These are phyloP conservation scores for Sinocyclocheilus grahami DNA, from an alignment of 2,113 vertebrate genomes.

Conservation along the genomic window DNA sequence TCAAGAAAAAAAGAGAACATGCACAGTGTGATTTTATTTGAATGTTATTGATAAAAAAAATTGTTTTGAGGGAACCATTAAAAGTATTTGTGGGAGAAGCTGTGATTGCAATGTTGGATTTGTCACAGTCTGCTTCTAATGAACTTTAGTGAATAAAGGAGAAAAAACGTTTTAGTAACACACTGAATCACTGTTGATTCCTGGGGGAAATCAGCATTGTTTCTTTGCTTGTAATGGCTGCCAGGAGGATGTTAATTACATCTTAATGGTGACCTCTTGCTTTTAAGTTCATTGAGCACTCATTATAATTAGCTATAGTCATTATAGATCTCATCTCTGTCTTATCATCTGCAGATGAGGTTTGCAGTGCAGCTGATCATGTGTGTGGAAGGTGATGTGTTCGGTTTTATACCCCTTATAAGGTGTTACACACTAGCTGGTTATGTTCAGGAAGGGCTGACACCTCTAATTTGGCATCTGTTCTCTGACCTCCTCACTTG, in stretches of 20 bases:
- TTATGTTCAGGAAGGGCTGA: slow-evolving; percentile 29
- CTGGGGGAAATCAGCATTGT: slow-evolving; percentile 42
- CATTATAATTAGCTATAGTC: slow-evolving; percentile 14
- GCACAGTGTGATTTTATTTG: neutral
- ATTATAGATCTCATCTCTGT: slow-evolving; percentile 3
- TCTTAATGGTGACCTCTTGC: slow-evolving; percentile 12
- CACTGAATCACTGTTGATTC: neutral
- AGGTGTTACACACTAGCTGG: slow-evolving; percentile 2
- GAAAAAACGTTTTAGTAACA: neutral
- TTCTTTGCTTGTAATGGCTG: slow-evolving; percentile 31
- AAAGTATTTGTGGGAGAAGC: neutral
- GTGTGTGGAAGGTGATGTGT: neutral
- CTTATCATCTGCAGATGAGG: slow-evolving; percentile 9
- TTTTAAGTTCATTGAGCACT: slow-evolving; percentile 29
- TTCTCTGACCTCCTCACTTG: neutral
- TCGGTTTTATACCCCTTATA: neutral
- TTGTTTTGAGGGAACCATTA: neutral
- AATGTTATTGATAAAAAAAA: neutral
- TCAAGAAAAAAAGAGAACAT: neutral
- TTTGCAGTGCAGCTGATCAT: neutral
- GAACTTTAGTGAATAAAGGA: neutral
- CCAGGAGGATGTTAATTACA: slow-evolving; percentile 38
- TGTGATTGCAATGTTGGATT: neutral
- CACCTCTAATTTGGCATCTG: slow-evolving; percentile 29
- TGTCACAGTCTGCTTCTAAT: slow-evolving; percentile 16